Base-by-base conservation (phyloP, 2,888 invertebrate genomes). In the Aethes cnicana region DNA sequence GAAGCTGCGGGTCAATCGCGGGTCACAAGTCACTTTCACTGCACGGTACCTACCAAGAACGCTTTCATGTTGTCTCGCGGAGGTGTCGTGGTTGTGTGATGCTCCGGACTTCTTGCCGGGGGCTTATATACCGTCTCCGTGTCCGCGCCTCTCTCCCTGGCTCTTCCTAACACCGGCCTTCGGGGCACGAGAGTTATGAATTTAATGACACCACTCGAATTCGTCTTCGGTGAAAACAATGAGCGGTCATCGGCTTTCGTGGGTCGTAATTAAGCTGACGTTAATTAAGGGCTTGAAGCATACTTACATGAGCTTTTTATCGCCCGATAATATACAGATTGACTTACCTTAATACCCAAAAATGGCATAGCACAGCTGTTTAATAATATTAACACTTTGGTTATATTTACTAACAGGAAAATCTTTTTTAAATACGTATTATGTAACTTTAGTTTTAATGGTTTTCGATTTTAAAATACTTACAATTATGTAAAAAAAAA, bases 61-160 rank as follows among this genome's bases (percentile, higher is more conserved):
- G 88, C 89, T 87, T 87, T 89, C 89, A 89, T 89, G 88, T 88
- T 89, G 88, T 74, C 81, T 85, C 83, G 77, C 84, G 84, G 86
- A 86, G 84, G 80, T 81, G 76, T 81, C 77, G 84, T 77, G 77
- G 79, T 84, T 82, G 84, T 88, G 71, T 88, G 88, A 87, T 88
- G 88, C 82, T 85, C 77, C 73, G 77, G 72, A 73, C 77, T 66
- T 62, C 64, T 69, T 69, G 62, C 74, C 63, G 72, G 69, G 69
- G 75, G 75, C 73, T 87, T 89, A 71, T 89, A 89, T 89, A 89
- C 77, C 57, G 71, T 71, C 75, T 71, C 71, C 55, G 72, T 70
- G 79, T 53, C 74, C 76, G 70, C 80, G 77, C 89, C 89, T 83
- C 89, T 88, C 88, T 88, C 88, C 87, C 83, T 74, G 74, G 69